Base-by-base conservation (phyloP, 2,888 invertebrate genomes). In the Acrobasis repandana region DNA sequence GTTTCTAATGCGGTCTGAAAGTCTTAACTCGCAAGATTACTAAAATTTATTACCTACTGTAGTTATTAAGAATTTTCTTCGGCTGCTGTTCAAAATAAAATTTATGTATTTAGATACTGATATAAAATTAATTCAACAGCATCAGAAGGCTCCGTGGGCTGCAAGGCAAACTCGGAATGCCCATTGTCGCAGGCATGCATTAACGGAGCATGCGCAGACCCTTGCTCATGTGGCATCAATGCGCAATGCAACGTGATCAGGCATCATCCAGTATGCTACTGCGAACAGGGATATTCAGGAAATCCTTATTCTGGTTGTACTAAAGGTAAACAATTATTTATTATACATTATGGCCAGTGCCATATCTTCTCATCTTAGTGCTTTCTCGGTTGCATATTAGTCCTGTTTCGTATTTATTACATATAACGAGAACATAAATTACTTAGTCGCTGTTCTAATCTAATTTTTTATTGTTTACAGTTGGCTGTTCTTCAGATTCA, bases 211-310 rank as follows among this genome's bases (percentile, higher is more conserved):
- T 98, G 97, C 78, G 94, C 95, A 10, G 95, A 95, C 76, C 98
- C 98, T 1, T 98, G 98, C 79, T 96, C 96, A 74, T 97, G 97
- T 74, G 98, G 97, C 56, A 92, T 94, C 1, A 95, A 97, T 76
- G 95, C 98, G 6, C 96, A 96, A 70, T 98, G 98, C 80, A 93
- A 93, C 63, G 96, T 98, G 11, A 91, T 94, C 59, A 95, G 96
- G 82, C 98, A 98, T 80, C 96, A 97, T 85, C 97, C 97, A 15
- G 95, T 96, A 15, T 98, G 98, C 81, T 95, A 93, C 73, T 98
- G 98, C 81, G 93, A 94, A 75, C 93, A 95, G 46, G 97, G 97
- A 57, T 97, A 94, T 83, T 96, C 96, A 48, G 98, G 97, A 76
- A 97, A 97, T 84, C 96, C 97, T 18, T 96, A 96, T 85, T 93